Evolutionary conservation across 2,797 vertebrate species (phyloP), one percentile per base, ranked within the genome.

Genomic region (Spinus pinus): DNA sequence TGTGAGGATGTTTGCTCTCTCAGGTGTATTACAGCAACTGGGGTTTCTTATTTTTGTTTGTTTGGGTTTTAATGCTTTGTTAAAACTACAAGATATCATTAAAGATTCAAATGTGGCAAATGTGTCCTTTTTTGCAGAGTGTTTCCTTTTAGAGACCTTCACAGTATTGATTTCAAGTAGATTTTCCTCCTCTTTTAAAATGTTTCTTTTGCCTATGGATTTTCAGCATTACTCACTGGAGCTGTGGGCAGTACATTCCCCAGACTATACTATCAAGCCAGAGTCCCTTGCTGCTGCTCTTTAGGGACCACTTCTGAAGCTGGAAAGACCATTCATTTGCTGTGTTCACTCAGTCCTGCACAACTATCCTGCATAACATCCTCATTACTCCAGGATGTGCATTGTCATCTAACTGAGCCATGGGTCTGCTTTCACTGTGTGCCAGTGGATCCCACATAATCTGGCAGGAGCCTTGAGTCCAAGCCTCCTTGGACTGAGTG

Each of bases 1-100:
- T 95, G 88, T 85, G 93, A 96, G 85, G 93, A 83, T 96, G 95
- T 92, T 97, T 95, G 79, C 93, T 90, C 83, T 94, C 71, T 95
- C 95, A 88, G 87, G 84, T 91, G 90, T 86, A 65, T 95, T 97
- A 72, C 86, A 91, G 81, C 51, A 91, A 74, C 67, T 61, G 30
- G 31, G 6, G 3, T 27, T 89, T 44, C 1, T 41, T 44, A 54
- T 72, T 50, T 37, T 50, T 64, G 18, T 56, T 69, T 81, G 49
- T 65, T 73, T 71, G 37, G 37, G 23, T 27, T 44, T 54, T 35
- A 54, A 83, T 85, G 80, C 84, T 96, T 92, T 95, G 90, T 81
- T 94, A 83, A 77, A 96, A 87, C 65, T 62, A 93, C 77, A 90
- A 91, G 69, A n/a, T 86, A 57, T 56, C 89, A 96, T 96, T 97